Conservation (phyloP, 2,797 vertebrate genomes). For the Leucoraja ocellata region DNA sequence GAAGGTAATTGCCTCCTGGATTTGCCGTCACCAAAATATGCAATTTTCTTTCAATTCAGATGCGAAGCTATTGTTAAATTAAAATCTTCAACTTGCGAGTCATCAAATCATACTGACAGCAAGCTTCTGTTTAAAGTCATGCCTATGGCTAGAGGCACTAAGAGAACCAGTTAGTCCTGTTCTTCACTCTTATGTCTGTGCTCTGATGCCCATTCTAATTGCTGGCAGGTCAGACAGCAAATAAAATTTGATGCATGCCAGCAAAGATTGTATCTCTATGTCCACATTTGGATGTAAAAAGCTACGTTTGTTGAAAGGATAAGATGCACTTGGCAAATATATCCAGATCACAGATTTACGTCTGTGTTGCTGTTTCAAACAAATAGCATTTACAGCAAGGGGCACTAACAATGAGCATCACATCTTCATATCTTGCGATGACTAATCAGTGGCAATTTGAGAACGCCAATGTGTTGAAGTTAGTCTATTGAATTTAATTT, state of each 20-base stretch:
- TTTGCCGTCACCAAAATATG: not conserved
- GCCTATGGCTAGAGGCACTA: not conserved
- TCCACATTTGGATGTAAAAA: slow-evolving; percentile 15
- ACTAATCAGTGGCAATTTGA: not conserved
- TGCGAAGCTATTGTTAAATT: not conserved
- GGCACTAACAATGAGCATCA: not conserved
- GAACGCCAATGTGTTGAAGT: not conserved
- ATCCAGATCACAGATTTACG: not conserved
- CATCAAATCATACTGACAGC: not conserved
- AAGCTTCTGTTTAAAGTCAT: not conserved
- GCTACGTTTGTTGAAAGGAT: not conserved
- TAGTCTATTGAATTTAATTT: slow-evolving; percentile 8
- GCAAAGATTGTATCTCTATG: not conserved
- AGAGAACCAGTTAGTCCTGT: slow-evolving; percentile 19
- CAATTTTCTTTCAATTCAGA: slow-evolving; percentile 8
- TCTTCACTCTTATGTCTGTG: not conserved
- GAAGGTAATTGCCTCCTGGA: not conserved
- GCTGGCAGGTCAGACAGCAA: slow-evolving; percentile 10
- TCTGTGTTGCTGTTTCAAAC: not conserved
- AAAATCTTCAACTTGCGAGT: slow-evolving; percentile 9
- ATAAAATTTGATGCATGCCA: slow-evolving; percentile 12
- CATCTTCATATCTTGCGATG: not conserved
- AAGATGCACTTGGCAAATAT: slow-evolving; percentile 21
- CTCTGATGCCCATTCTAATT: not conserved
- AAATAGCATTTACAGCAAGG: not conserved